Evolutionary conservation across 30 jellyfish, hydroid and myxozoan genomes (phyloP).

Genomic region (Hydractinia symbiolongicarpus): DNA sequence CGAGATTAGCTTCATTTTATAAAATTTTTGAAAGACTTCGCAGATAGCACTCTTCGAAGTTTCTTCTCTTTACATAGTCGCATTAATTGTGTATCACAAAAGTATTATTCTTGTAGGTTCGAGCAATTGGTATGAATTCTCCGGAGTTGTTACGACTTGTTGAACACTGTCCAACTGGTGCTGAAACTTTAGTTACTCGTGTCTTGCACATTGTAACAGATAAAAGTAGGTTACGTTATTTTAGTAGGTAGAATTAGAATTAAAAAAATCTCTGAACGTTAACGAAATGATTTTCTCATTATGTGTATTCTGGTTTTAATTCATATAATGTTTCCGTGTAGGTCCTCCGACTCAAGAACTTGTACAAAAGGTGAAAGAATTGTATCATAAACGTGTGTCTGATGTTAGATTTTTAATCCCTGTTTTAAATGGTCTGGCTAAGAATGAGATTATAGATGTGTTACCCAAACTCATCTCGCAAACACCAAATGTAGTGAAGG

Average conservation of each 20-base stretch:
- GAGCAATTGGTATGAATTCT: slow-evolving; percentile 98
- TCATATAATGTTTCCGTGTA: neutral
- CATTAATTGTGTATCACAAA: no score
- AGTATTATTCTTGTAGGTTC: slow-evolving; percentile 44
- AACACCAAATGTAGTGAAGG: slow-evolving; percentile 97
- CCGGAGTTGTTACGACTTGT: slow-evolving; percentile 80
- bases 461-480: slow-evolving; percentile 89
- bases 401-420: slow-evolving; percentile 98
- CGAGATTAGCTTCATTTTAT: no score
- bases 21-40: no score
- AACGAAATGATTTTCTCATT: neutral
- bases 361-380: slow-evolving; percentile 86
- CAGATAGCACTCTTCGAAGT: no score
- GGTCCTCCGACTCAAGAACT: slow-evolving; percentile 94
- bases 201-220: slow-evolving; percentile 89
- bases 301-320: neutral
- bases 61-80: no score
- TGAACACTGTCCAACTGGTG: slow-evolving; percentile 96
- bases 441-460: slow-evolving; percentile 76
- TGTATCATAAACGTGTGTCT: slow-evolving; percentile 91
- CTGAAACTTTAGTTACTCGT: slow-evolving; percentile 90
- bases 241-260: no score
- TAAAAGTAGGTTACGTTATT: slow-evolving; percentile 45
- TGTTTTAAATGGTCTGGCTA: slow-evolving; percentile 81
- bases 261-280: slow-evolving; percentile 3